Conservation (phyloP, 2,797 vertebrate genomes). For the Acanthiza pusilla region DNA sequence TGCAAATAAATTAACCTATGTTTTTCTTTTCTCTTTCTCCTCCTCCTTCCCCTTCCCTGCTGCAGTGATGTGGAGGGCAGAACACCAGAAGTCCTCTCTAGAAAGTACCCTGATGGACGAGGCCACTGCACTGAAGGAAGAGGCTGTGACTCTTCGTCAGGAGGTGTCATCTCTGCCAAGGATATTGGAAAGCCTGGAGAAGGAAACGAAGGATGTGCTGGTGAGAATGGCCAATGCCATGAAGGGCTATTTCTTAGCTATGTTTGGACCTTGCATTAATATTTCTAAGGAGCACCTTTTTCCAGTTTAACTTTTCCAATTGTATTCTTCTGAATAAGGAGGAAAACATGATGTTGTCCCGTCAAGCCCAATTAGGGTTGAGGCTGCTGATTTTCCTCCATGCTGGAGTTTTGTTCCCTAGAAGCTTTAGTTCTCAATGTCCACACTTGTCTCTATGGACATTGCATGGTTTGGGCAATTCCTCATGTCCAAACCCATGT, state of each 20-base stretch:
- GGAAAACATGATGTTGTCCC: neutral
- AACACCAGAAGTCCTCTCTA: neutral
- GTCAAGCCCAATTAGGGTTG: neutral
- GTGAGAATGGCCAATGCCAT: constrained; percentile 15
- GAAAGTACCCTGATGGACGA: constrained; percentile 38
- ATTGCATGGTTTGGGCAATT: neutral
- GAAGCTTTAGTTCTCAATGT: neutral
- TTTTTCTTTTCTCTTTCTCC: neutral
- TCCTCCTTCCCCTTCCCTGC: neutral
- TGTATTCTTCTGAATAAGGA: neutral
- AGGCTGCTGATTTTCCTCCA: neutral
- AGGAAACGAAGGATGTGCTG: constrained; percentile 56
- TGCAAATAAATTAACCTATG: neutral
- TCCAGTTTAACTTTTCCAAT: neutral
- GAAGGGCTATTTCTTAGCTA: neutral
- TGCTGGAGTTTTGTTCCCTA: neutral
- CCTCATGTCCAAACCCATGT: neutral
- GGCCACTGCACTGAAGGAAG: constrained; percentile 42
- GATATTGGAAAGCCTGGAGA: constrained; percentile 33
- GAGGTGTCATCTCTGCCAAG: constrained; percentile 53
- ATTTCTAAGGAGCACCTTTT: neutral
- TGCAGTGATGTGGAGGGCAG: neutral
- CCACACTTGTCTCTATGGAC: neutral
- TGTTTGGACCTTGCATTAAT: neutral
- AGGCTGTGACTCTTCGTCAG: constrained; percentile 36